These are phyloP conservation scores for Limosa lapponica DNA, from an alignment of 2,797 vertebrate species.

Conservation along the genomic window DNA sequence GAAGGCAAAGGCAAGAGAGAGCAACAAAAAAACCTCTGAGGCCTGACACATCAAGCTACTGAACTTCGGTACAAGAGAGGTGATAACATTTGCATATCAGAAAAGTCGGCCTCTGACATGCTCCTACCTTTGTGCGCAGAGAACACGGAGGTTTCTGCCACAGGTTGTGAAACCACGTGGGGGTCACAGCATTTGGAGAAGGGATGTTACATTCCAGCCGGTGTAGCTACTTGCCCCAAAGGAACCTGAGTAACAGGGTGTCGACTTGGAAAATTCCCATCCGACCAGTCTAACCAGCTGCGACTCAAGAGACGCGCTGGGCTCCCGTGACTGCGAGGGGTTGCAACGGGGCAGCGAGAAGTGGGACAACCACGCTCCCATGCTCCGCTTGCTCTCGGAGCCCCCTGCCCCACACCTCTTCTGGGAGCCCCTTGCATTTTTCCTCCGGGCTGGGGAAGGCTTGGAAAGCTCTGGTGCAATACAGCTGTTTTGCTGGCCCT, in stretches of 20 bases:
- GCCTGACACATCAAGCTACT: neutral
- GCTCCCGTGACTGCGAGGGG: neutral
- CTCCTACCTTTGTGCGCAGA: neutral
- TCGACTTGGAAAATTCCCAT: constrained; percentile 40
- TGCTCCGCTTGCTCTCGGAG: rapidly evolving
- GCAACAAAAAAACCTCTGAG: neutral
- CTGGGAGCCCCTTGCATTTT: neutral
- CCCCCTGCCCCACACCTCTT: neutral
- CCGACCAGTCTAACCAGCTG: constrained; percentile 43
- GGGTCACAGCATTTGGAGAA: neutral
- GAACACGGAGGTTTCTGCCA: neutral
- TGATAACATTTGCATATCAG: neutral
- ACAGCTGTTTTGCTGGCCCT: neutral
- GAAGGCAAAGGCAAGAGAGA: neutral
- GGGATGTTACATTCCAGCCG: neutral
- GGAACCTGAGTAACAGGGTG: constrained; percentile 50
- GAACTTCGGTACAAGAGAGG: neutral
- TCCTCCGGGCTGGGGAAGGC: neutral
- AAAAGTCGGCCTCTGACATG: rapidly evolving
- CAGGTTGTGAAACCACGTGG: neutral
- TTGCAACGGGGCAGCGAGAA: neutral
- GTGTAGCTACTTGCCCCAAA: neutral
- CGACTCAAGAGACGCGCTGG: neutral
- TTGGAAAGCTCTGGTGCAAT: neutral
- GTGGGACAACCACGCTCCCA: rapidly evolving